Conservation (phyloP, 2,797 vertebrate species). For the Pseudochaenichthys georgianus region DNA sequence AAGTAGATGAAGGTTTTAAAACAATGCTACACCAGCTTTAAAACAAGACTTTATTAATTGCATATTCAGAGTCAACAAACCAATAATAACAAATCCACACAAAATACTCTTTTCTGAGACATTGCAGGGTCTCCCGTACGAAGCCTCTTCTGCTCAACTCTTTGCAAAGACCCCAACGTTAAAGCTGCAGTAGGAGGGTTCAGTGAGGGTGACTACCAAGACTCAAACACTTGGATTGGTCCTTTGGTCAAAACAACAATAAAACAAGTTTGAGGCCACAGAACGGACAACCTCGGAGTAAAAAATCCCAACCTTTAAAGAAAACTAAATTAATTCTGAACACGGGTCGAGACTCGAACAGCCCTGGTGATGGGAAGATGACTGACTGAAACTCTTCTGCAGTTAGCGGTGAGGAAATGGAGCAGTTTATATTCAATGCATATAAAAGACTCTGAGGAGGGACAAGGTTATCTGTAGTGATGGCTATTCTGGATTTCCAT, state of each 20-base stretch:
- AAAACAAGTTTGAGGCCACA: slow-evolving; percentile 33
- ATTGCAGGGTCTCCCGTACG: slow-evolving; percentile 38
- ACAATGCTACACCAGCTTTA: slow-evolving; percentile 30
- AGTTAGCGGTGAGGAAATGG: not conserved
- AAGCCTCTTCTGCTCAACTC: slow-evolving; percentile 45
- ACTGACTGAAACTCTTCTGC: not conserved
- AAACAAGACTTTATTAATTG: slow-evolving; percentile 85
- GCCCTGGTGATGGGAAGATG: not conserved
- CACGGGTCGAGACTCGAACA: not conserved
- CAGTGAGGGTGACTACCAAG: slow-evolving; percentile 40
- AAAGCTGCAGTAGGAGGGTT: slow-evolving; percentile 72
- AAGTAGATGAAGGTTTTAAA: not conserved
- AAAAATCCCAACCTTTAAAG: slow-evolving; percentile 1
- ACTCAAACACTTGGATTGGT: slow-evolving; percentile 70
- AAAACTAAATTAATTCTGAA: slow-evolving; percentile 12
- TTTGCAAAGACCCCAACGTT: slow-evolving; percentile 61
- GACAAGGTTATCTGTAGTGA: slow-evolving; percentile 14
- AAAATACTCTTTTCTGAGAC: slow-evolving; percentile 50
- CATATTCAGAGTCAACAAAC: slow-evolving; percentile 79
- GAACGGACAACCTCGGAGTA: not conserved
- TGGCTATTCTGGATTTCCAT: slow-evolving; percentile 5
- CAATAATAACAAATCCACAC: slow-evolving; percentile 59
- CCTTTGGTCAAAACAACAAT: slow-evolving; percentile 64
- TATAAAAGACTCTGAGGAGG: slow-evolving; percentile 5
- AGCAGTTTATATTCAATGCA: slow-evolving; percentile 4